Conservation (phyloP, 2,888 invertebrate species). For the Cosmia pyralina region DNA sequence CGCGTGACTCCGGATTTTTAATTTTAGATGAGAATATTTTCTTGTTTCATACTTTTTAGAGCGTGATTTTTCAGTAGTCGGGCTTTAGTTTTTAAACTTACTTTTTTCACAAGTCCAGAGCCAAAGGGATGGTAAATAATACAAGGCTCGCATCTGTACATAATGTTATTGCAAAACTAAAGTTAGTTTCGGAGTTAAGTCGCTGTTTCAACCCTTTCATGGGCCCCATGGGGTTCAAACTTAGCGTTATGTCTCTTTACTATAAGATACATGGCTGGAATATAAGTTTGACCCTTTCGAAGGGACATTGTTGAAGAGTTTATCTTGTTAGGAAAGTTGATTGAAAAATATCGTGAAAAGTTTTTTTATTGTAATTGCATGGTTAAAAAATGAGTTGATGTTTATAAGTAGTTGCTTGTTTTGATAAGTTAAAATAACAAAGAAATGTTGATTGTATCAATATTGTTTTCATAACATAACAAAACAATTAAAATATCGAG, state of each 20-base stretch:
- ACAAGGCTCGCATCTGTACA: slow-evolving; percentile 14
- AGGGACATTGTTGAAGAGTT: slow-evolving; percentile 30
- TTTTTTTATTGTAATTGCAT: not conserved
- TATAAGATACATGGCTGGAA: slow-evolving; percentile 59
- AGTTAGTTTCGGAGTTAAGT: slow-evolving; percentile 59
- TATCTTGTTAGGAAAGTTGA: slow-evolving; percentile 16
- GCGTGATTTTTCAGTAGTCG: no score
- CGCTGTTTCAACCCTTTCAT: slow-evolving; percentile 55
- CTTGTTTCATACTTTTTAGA: no score
- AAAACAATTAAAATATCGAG: not conserved
- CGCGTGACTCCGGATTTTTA: no score
- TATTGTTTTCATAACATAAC: not conserved
- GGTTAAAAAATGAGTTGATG: no score
- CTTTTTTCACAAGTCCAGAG: not conserved
- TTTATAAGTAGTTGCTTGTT: not conserved
- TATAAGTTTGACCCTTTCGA: slow-evolving; percentile 50
- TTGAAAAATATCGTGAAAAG: slow-evolving; percentile 19
- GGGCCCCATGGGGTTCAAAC: slow-evolving; percentile 58
- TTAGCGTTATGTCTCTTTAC: slow-evolving; percentile 54
- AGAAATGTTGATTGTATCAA: not conserved
- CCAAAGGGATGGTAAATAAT: slow-evolving; percentile 6
- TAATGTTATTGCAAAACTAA: slow-evolving; percentile 33
- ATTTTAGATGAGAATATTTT: no score
- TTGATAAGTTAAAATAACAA: not conserved
- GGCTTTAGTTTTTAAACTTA: no score